Evolutionary conservation across 2,797 vertebrate genomes (phyloP).

Genomic region (Acipenser ruthenus): DNA sequence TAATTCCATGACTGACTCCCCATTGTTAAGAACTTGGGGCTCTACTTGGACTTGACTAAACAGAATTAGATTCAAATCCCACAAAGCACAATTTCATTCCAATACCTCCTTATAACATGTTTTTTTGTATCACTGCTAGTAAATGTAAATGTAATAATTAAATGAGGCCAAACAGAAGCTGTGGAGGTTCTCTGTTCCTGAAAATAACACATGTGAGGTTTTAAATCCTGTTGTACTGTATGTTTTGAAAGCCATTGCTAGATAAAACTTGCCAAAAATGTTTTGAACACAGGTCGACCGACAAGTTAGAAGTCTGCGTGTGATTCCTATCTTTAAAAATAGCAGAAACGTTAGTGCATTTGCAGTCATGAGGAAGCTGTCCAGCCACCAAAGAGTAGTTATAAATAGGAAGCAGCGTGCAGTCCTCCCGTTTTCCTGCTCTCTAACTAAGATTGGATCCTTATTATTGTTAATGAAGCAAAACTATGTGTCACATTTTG

Average conservation of each 20-base stretch:
- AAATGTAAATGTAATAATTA: no score
- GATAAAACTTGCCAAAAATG: conserved; percentile 48
- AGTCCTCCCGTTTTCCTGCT: conserved; percentile 13
- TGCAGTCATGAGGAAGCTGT: conserved; percentile 48
- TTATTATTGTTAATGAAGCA: background rate
- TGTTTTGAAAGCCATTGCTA: conserved; percentile 46
- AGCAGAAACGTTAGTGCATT: conserved; percentile 59
- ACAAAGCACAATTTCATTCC: no score
- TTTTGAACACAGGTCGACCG: conserved; percentile 47
- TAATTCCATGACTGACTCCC: no score
- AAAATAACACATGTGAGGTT: no score
- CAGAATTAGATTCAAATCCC: no score
- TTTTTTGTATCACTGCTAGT: no score
- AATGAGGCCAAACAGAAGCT: no score
- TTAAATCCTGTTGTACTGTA: conserved; percentile 17
- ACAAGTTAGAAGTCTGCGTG: conserved; percentile 49
- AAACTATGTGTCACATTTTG: conserved; percentile 5
- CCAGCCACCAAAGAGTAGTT: conserved; percentile 50
- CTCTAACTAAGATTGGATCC: background rate
- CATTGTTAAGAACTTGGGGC: no score
- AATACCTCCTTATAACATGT: no score
- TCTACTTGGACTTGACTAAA: no score
- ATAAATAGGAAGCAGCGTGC: conserved; percentile 53
- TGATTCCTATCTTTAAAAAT: conserved; percentile 59
- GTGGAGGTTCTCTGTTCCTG: no score